Conservation (phyloP, 2,888 invertebrate genomes). For the Agrotis exclamationis region DNA sequence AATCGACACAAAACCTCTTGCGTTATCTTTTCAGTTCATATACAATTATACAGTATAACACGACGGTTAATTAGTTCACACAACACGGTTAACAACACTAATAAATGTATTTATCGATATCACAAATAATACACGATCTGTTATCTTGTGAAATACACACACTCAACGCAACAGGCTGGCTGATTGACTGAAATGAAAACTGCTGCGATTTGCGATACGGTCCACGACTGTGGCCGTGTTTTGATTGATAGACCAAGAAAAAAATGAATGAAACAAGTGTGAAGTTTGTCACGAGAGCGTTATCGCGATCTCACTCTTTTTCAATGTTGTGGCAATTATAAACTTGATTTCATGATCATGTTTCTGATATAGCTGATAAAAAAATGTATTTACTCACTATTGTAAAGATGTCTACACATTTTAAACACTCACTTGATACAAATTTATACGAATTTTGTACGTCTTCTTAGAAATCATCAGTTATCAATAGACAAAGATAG, state of each 20-base stretch:
- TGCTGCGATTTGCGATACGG: slow-evolving; percentile 70
- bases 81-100: slow-evolving; percentile 71
- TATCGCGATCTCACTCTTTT: slow-evolving; percentile 61
- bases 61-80: slow-evolving; percentile 73
- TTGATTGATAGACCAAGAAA: slow-evolving; percentile 70
- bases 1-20: slow-evolving; percentile 77
- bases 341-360: not conserved
- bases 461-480: slow-evolving; percentile 18
- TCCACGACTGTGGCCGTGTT: slow-evolving; percentile 66
- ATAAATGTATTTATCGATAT: slow-evolving; percentile 61
- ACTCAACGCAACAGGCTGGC: slow-evolving; percentile 71
- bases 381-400: not conserved
- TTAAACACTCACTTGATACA: not conserved
- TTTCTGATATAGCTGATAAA: not conserved
- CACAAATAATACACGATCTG: slow-evolving; percentile 60
- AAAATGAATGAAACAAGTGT: slow-evolving; percentile 74
- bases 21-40: slow-evolving; percentile 62
- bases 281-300: slow-evolving; percentile 70
- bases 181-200: slow-evolving; percentile 73
- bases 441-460: not conserved
- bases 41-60: slow-evolving; percentile 61
- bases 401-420: slow-evolving; percentile 1
- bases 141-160: slow-evolving; percentile 39
- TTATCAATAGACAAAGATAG: slow-evolving; percentile 64
- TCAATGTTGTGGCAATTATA: slow-evolving; percentile 36